These are phyloP conservation scores for Apodemus sylvaticus DNA, from an alignment of 2,113 vertebrate species.

Conservation along the genomic window DNA sequence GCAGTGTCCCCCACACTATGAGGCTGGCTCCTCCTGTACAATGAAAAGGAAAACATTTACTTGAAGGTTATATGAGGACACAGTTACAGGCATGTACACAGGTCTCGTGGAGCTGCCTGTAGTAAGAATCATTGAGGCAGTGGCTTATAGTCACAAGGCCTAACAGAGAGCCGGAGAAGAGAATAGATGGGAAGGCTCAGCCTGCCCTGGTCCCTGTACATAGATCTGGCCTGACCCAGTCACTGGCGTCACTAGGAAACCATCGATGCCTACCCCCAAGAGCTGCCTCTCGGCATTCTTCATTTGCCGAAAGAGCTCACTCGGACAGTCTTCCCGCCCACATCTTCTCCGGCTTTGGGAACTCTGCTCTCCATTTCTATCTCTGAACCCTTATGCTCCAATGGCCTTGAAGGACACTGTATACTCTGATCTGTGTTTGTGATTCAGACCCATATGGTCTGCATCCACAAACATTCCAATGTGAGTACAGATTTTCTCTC, in stretches of 20 bases:
- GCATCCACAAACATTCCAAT: not conserved
- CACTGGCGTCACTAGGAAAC: not conserved
- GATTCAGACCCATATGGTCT: not conserved
- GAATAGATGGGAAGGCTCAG: not conserved
- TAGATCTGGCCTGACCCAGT: not conserved
- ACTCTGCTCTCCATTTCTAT: not conserved
- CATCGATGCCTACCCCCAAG: not conserved
- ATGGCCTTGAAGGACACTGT: not conserved
- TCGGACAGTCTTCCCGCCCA: not conserved
- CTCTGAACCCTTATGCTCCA: not conserved
- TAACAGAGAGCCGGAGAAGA: not conserved
- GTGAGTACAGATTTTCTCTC: not conserved
- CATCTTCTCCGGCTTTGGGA: not conserved
- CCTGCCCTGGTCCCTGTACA: not conserved
- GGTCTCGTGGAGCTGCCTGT: not conserved
- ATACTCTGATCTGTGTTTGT: not conserved
- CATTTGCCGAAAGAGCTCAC: not conserved
- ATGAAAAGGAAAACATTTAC: conserved; percentile 16
- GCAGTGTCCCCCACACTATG: not conserved
- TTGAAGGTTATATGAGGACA: not conserved
- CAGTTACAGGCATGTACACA: not conserved
- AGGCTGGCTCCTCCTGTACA: not conserved
- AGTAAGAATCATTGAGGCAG: not conserved
- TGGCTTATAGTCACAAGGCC: not conserved
- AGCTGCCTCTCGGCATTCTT: not conserved